Percentiles rank a stretch among this genome's conserved stretches.
phyloP scores from a whole-genome alignment of 1,140 invertebrate species.

The Heliconius himera region DNA sequence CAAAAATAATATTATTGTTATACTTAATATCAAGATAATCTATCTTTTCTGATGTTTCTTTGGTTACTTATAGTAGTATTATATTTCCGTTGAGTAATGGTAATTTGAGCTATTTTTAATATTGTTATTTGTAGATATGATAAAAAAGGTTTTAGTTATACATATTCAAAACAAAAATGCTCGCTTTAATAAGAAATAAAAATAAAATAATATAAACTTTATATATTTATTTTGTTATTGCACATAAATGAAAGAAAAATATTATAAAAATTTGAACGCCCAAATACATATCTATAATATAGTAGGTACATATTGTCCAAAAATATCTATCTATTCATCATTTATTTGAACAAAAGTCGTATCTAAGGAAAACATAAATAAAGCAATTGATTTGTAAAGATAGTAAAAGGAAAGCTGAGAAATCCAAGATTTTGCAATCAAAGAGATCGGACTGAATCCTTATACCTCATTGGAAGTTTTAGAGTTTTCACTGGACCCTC shows the following conservation, averaged over 20 bases:
- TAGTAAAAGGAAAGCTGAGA: constrained; percentile 21
- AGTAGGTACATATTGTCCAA: background rate
- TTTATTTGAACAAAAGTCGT: background rate
- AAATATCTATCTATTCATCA: background rate
- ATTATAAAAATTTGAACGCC: too few species aligned
- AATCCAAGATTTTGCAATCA: constrained; percentile 36
- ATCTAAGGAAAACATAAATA: constrained; percentile 21
- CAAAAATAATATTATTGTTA: background rate
- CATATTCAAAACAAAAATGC: too few species aligned
- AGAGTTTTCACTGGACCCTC: constrained; percentile 23
- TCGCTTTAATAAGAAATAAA: too few species aligned
- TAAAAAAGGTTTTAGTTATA: too few species aligned
- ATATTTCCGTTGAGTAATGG: background rate
- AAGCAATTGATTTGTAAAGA: constrained; percentile 23
- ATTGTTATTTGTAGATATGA: too few species aligned
- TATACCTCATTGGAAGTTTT: constrained; percentile 33
- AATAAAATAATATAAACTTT: too few species aligned
- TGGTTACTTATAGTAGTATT: background rate
- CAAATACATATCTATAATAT: too few species aligned
- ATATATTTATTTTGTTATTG: too few species aligned
- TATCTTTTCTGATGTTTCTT: background rate
- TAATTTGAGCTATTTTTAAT: too few species aligned
- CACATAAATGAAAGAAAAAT: too few species aligned
- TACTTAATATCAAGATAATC: background rate
- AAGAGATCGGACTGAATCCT: constrained; percentile 34